A percentile compares a stretch with the other conserved stretches of the same genome.
These are phyloP conservation scores for Nemapogon koenigi DNA, from an alignment of 2,888 invertebrate species.

Conservation along the genomic window DNA sequence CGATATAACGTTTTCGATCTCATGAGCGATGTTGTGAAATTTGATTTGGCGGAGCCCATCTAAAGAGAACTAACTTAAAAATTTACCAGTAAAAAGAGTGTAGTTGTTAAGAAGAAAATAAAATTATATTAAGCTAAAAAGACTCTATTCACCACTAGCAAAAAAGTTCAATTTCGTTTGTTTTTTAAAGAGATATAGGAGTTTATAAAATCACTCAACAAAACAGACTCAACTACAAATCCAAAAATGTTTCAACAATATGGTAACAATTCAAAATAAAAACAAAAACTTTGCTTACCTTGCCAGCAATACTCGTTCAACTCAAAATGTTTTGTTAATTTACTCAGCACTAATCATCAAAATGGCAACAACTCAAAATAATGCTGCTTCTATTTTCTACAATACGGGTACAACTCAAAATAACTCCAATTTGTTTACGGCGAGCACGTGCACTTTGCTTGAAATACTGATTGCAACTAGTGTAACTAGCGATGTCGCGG, in stretches of 20 bases:
- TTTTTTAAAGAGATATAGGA: conserved; percentile 4
- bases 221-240: conserved; percentile 3
- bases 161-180: conserved; percentile 4
- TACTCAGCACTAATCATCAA: conserved; percentile 4
- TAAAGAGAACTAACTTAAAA: conserved; percentile 4
- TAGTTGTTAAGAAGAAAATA: conserved; percentile 2
- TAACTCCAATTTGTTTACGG: conserved; percentile 4
- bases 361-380: conserved; percentile 4
- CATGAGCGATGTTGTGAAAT: not conserved
- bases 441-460: conserved; percentile 1
- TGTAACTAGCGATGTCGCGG: conserved; percentile 2
- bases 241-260: conserved; percentile 3
- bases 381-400: conserved; percentile 1
- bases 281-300: conserved; percentile 2
- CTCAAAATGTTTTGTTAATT: conserved; percentile 6
- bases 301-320: conserved; percentile 2
- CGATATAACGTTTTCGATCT: not conserved
- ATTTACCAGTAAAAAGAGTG: conserved; percentile 1
- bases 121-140: conserved; percentile 1
- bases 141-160: conserved; percentile 1
- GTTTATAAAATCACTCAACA: conserved; percentile 3
- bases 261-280: conserved; percentile 4
- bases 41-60: not conserved
- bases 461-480: conserved; percentile 5
- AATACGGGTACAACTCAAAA: conserved; percentile 4